phyloP scores from a whole-genome alignment of 2,113 vertebrate species.

The Calidris pugnax region DNA sequence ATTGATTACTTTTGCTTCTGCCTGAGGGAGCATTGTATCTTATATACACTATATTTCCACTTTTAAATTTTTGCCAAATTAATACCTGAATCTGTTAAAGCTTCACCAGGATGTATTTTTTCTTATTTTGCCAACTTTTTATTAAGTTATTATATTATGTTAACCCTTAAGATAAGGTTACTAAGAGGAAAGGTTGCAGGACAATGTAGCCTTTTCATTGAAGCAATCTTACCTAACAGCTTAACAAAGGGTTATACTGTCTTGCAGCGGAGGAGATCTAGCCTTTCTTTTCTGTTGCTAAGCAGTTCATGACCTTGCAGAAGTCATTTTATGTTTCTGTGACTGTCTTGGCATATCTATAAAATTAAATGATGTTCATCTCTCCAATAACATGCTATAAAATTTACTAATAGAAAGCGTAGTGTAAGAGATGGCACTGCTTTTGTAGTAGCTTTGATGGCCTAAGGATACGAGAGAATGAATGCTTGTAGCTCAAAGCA shows the following conservation, averaged over 20 bases:
- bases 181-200: neutral
- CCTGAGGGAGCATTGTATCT: neutral
- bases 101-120: neutral
- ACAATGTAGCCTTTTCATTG: neutral
- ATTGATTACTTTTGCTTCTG: neutral
- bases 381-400: neutral
- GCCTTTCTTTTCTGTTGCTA: neutral
- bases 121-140: neutral
- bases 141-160: neutral
- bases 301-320: neutral
- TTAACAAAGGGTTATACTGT: neutral
- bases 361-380: neutral
- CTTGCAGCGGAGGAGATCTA: neutral
- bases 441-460: neutral
- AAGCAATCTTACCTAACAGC: neutral
- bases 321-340: neutral
- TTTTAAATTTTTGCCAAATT: neutral
- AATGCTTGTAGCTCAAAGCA: neutral
- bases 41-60: neutral
- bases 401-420: neutral
- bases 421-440: neutral
- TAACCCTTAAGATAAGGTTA: neutral
- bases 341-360: neutral
- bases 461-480: neutral
- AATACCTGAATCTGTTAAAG: neutral